A percentile compares a stretch with the other conserved stretches of the same genome.
Conservation (phyloP, 2,797 vertebrate genomes). For the Dendrocincla tyrannina region DNA sequence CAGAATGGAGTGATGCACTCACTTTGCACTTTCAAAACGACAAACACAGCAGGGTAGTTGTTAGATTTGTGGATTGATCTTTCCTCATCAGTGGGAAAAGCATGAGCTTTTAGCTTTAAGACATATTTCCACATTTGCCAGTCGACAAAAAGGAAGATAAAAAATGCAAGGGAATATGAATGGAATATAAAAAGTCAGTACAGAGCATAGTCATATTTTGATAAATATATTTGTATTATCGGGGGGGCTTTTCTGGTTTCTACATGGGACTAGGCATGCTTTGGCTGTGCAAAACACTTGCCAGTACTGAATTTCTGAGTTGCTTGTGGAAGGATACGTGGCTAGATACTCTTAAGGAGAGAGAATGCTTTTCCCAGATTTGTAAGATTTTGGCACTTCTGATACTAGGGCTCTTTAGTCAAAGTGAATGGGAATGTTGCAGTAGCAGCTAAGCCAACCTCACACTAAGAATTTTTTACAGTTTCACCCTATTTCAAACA, state of each 20-base stretch:
- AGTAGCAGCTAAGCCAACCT: not conserved
- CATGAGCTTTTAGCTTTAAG: not conserved
- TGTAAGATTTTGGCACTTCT: not conserved
- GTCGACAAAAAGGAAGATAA: not conserved
- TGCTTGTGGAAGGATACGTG: not conserved
- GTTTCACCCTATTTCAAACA: not conserved
- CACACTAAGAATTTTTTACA: not conserved
- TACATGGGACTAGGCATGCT: not conserved
- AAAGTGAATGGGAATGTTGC: not conserved
- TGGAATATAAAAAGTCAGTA: not conserved
- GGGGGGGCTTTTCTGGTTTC: not conserved
- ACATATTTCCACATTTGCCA: not conserved
- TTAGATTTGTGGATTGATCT: not conserved
- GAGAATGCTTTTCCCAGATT: not conserved
- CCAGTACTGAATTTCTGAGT: not conserved
- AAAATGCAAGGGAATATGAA: not conserved
- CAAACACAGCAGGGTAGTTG: not conserved
- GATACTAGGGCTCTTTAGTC: not conserved
- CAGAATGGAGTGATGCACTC: rapidly evolving
- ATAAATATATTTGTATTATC: not conserved
- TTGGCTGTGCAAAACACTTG: not conserved
- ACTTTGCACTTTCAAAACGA: not conserved
- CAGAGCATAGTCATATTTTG: not conserved
- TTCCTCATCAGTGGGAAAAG: not conserved
- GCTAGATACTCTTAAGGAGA: not conserved